phyloP scores from a whole-genome alignment of 2,797 vertebrate species.

The Acrossocheilus wenchowensis region DNA sequence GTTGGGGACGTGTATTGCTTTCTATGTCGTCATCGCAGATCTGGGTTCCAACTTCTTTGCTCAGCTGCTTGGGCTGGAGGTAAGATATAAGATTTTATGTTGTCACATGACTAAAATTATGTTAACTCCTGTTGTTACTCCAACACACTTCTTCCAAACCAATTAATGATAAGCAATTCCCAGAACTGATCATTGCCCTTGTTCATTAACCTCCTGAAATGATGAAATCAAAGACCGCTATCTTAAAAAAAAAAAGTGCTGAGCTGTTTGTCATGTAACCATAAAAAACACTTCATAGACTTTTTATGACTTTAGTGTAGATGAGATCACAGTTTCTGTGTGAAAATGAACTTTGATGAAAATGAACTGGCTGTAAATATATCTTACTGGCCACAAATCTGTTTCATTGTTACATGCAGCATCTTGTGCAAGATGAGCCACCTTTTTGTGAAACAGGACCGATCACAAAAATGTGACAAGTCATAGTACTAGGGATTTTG shows the following conservation, averaged over 20 bases:
- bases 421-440: not conserved
- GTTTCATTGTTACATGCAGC: not conserved
- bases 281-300: not conserved
- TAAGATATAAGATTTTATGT: slow-evolving; percentile 64
- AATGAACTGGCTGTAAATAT: not conserved
- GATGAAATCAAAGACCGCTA: slow-evolving; percentile 14
- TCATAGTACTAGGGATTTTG: not conserved
- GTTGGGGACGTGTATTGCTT: slow-evolving; percentile 98
- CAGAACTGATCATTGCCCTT: slow-evolving; percentile 16
- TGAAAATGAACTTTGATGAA: slow-evolving; percentile 12
- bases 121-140: not conserved
- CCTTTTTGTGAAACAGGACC: not conserved
- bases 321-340: slow-evolving; percentile 4
- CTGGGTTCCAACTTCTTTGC: slow-evolving; percentile 95
- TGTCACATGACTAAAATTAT: not conserved
- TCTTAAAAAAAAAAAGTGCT: not conserved
- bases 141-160: not conserved
- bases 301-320: slow-evolving; percentile 1
- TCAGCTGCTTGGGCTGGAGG: slow-evolving; percentile 89
- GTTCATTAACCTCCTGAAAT: not conserved
- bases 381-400: not conserved
- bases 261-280: not conserved
- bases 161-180: not conserved
- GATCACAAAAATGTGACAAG: too few species aligned
- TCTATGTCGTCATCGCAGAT: slow-evolving; percentile 98